Conservation (phyloP, 2,113 vertebrate species). For the Boulengeromyrus knoepffleri region DNA sequence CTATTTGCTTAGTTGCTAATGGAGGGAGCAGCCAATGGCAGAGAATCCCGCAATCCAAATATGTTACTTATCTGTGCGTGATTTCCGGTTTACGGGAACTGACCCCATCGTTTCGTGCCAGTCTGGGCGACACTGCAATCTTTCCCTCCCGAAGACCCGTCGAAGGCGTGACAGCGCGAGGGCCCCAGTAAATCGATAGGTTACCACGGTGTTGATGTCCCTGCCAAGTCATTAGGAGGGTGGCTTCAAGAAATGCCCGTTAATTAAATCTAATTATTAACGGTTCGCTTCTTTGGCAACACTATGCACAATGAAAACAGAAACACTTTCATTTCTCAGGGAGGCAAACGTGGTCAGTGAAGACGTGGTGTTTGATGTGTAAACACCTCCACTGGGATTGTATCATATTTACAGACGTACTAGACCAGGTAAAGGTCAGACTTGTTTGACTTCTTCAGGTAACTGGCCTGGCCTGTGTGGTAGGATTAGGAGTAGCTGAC, state of each 20-base stretch:
- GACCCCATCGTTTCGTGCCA: background rate
- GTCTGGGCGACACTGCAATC: background rate
- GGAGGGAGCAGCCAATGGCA: background rate
- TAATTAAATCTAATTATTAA: slow-evolving; percentile 55
- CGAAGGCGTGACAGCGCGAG: background rate
- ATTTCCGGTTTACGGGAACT: background rate
- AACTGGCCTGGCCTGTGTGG: background rate
- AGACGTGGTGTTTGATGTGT: slow-evolving; percentile 34
- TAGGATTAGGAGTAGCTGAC: slow-evolving; percentile 8
- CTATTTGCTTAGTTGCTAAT: background rate
- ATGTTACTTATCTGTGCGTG: background rate
- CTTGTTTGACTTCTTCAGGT: slow-evolving; percentile 16
- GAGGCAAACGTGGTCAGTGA: background rate
- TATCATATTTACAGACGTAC: slow-evolving; percentile 33
- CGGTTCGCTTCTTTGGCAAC: slow-evolving; percentile 22
- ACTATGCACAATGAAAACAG: background rate
- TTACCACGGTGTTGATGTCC: slow-evolving; percentile 36
- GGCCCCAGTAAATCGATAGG: slow-evolving; percentile 39
- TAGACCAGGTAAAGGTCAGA: slow-evolving; percentile 25
- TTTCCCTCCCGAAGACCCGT: background rate
- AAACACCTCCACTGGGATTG: slow-evolving; percentile 27
- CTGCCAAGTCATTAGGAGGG: slow-evolving; percentile 48
- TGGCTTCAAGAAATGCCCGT: slow-evolving; percentile 45
- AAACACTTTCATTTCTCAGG: background rate
- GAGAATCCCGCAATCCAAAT: background rate